phyloP scores from a whole-genome alignment of 2,113 vertebrate genomes.

The Bubo blakistoni region DNA sequence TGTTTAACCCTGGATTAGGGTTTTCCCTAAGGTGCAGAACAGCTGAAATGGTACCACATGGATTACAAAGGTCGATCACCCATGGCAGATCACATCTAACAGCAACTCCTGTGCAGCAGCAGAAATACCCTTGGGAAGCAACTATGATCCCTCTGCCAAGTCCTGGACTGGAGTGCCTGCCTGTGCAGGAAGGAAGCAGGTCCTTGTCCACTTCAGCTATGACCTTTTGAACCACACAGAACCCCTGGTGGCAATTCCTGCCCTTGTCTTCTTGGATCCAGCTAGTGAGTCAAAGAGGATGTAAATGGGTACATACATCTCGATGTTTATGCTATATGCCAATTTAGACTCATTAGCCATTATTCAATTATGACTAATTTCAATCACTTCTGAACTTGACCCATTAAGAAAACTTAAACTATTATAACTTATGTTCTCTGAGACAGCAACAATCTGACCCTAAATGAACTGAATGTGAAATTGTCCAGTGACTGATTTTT shows the following conservation, averaged over 20 bases:
- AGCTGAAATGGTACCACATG: background rate
- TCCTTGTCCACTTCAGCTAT: background rate
- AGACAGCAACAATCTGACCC: background rate
- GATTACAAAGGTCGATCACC: background rate
- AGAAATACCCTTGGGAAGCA: background rate
- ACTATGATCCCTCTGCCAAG: background rate
- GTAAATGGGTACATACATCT: background rate
- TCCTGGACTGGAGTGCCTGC: background rate
- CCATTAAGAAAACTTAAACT: slow-evolving; percentile 3
- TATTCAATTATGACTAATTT: background rate
- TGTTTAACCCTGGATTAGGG: background rate
- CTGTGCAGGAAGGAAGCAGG: background rate
- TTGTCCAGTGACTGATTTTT: background rate
- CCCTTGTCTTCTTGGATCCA: background rate
- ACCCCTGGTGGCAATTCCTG: background rate
- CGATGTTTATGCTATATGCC: background rate
- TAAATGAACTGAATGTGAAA: slow-evolving; percentile 5
- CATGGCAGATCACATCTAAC: background rate
- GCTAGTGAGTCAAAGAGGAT: background rate
- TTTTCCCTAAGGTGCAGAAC: background rate
- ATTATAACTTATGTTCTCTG: background rate
- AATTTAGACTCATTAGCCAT: background rate
- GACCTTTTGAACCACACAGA: background rate
- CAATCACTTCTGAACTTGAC: background rate
- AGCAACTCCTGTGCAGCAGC: background rate